phyloP scores from a whole-genome alignment of 2,113 vertebrate genomes.

The Paramormyrops kingsleyae region DNA sequence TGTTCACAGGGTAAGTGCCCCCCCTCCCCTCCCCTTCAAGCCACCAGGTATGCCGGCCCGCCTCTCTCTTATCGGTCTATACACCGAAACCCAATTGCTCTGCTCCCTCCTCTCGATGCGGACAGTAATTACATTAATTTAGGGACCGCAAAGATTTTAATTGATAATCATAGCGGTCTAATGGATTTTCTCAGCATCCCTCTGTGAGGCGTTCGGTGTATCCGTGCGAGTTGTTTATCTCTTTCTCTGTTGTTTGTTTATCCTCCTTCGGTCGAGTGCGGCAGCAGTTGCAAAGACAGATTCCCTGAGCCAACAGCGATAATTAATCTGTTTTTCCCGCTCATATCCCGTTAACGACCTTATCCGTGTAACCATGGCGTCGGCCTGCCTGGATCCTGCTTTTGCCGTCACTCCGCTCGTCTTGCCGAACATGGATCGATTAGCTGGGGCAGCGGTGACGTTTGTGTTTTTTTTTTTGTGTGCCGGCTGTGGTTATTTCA shows the following conservation, averaged over 20 bases:
- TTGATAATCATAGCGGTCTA: constrained; percentile 40
- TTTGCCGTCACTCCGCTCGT: constrained; percentile 21
- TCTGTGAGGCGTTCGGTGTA: constrained; percentile 17
- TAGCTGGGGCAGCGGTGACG: not conserved
- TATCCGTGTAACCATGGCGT: constrained; percentile 26
- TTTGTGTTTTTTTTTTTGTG: not conserved
- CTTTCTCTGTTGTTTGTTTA: constrained; percentile 29
- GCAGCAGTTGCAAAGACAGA: constrained; percentile 16
- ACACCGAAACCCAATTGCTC: not conserved
- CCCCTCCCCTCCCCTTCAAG: not conserved
- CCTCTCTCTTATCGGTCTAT: not conserved
- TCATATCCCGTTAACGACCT: constrained; percentile 36
- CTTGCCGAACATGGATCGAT: constrained; percentile 29
- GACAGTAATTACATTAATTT: constrained; percentile 35
- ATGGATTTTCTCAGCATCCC: constrained; percentile 42
- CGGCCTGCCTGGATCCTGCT: constrained; percentile 25
- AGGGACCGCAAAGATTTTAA: constrained; percentile 35
- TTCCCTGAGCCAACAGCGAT: constrained; percentile 24
- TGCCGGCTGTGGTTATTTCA: not conserved
- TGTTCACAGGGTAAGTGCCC: constrained; percentile 78
- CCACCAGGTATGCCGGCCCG: not conserved
- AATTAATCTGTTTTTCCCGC: constrained; percentile 37
- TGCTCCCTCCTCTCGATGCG: constrained; percentile 7
- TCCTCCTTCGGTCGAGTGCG: constrained; percentile 23
- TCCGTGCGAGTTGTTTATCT: constrained; percentile 23